Base-by-base conservation (phyloP, 2,888 invertebrate genomes). In the Latrodectus hesperus region DNA sequence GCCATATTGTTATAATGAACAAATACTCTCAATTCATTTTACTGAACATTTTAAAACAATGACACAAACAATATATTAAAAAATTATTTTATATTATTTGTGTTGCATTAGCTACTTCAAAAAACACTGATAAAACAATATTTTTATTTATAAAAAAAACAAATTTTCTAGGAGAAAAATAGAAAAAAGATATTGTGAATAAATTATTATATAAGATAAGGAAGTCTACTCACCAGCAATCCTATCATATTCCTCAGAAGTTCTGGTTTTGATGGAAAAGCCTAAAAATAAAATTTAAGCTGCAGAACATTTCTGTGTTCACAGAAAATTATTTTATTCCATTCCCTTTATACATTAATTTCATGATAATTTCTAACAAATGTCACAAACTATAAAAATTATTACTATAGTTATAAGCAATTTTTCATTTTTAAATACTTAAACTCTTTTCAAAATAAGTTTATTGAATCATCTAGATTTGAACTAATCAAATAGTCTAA, bases 221-320 rank as follows among this genome's bases (percentile, higher is more conserved):
- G n/a, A 68, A 26, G 17, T 9, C 53, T 17, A 91, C 91, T 91
- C 90, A 92, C 92, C 91, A 94, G 92, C 51, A 94, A 93, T 1
- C 99, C 99, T 98, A 99, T 98, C 99, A 99, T 99, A 92, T 99
- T 99, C 74, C 99, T 94, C 73, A 99, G 93, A 68, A 99, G 93
- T 92, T 98, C 98, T 89, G 96, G 96, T 91, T 96, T 96, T 90
- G 96, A 95, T 0, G 96, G 96, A 93, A 98, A 98, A 91, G 94
- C 94, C 97, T 98, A 92, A 90, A 86, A 74, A 71, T 60, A 55
- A 64, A 38, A 38, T 38, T 1, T 38, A 38, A 38, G 6, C 38
- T 38, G 38, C 1, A 38, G 38, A 38, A 38, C 38, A 38, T 38
- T 38, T 38, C 4, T 38, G 38, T 38, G 2, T 38, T 38, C 6